Base-by-base conservation (phyloP, 2,113 vertebrate species). In the Leucopternis melanops region DNA sequence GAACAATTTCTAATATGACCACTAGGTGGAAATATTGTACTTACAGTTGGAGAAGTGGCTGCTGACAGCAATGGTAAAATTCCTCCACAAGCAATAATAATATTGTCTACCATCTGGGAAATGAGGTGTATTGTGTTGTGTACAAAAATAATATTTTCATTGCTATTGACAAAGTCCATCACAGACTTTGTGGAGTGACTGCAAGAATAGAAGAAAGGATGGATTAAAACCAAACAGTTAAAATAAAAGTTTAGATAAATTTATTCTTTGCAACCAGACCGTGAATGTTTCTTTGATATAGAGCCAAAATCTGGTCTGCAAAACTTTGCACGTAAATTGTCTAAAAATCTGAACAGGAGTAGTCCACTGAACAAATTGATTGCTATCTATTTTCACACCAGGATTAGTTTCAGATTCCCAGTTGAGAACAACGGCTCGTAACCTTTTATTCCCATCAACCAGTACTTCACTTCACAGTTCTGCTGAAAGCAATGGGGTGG, bases 61-160 rank as follows among this genome's bases (percentile, higher is more conserved):
- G 99, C 99, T 13, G 99, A 99, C 71, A 99, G 98, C 97, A 99
- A 98, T n/a, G 99, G 99, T 77, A 99, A 97, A 97, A 99, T 99
- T 97, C 99, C 99, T 98, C 99, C 99, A 90, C 99, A 99, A 96
- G 99, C 99, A 78, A 99, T 99, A 97, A 99, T 99, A 98, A 99
- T 99, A 98, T 99, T 99, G 98, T 99, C 99, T 95, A 99, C 99
- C 99, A 99, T 99, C 98, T 99, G 99, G 97, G 99, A 99, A 97
- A 99, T 99, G 96, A 99, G 99, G 98, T 99, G 99, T 97, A 99
- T 99, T 75, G 99, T 99, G 98, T 99, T 99, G 98, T 99, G 99
- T 96, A 99, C 99, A 97, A 99, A 99, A 98, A 99, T 99, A 98
- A 99, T 99, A 97, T 99, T 99, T 98, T 99, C 99, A 96, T 99